Evolutionary conservation across 2,888 invertebrate genomes (phyloP).

Genomic region (Mimumesa dahlbomi): DNA sequence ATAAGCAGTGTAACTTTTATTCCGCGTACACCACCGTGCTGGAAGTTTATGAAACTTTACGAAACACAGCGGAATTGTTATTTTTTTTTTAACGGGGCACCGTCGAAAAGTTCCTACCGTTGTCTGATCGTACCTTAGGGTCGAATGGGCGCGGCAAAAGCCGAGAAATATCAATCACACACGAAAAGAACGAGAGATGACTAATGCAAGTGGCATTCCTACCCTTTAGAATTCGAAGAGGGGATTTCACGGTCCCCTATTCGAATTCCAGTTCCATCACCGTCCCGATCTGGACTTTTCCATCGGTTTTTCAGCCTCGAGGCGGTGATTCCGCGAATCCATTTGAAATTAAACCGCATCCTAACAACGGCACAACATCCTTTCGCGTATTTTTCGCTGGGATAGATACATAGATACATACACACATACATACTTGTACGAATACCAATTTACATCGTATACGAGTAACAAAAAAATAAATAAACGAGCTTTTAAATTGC

Average conservation of each 20-base stretch:
- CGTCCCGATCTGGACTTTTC: constrained; percentile 23
- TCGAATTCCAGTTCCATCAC: constrained; percentile 31
- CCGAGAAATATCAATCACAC: constrained; percentile 10
- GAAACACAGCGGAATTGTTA: no score
- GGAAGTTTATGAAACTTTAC: no score
- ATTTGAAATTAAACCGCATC: constrained; percentile 43
- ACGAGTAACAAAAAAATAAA: no score
- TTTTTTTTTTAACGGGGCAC: no score
- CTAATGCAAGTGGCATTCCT: constrained; percentile 33
- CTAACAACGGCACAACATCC: constrained; percentile 13
- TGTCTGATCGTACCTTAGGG: background rate
- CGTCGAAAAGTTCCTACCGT: background rate
- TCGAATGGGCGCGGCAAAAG: background rate
- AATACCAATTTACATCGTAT: no score
- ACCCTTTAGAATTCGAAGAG: constrained; percentile 21
- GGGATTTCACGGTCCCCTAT: constrained; percentile 15
- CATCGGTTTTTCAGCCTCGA: constrained; percentile 28
- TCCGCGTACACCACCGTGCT: no score
- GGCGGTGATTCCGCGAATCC: constrained; percentile 25
- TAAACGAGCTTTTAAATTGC: no score
- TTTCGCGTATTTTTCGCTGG: background rate
- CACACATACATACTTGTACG: no score
- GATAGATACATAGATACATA: no score
- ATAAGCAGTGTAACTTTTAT: no score
- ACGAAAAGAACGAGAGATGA: constrained; percentile 32